Percentiles rank a stretch among this genome's conserved stretches.
These are phyloP conservation scores for Rotaria macrura DNA, from an alignment of 2,888 invertebrate genomes.

Conservation along the genomic window DNA sequence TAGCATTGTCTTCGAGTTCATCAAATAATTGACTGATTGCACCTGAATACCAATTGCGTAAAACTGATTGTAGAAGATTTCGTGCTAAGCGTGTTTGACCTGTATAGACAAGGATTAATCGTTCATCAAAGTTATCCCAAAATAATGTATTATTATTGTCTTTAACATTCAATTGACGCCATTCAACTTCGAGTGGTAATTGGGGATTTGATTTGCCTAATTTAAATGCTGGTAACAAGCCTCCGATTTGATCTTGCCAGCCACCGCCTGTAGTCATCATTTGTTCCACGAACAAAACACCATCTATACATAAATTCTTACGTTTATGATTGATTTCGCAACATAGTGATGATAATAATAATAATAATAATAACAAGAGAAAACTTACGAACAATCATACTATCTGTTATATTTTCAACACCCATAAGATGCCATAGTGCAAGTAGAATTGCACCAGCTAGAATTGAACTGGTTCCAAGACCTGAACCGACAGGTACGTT, in stretches of 20 bases:
- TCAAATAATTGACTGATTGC: conserved; percentile 10
- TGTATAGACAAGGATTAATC: conserved; percentile 53
- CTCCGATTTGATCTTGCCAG: conserved; percentile 34
- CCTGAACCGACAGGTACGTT: conserved; percentile 53
- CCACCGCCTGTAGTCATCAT: conserved; percentile 33
- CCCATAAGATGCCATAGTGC: conserved; percentile 50
- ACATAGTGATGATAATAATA: neutral
- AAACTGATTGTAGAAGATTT: conserved; percentile 52
- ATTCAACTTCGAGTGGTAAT: conserved; percentile 44
- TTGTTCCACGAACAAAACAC: conserved; percentile 30
- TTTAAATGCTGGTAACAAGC: conserved; percentile 48
- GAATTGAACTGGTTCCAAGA: conserved; percentile 54
- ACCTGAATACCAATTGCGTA: conserved; percentile 31
- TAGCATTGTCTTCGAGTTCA: conserved; percentile 25
- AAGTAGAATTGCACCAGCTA: conserved; percentile 53
- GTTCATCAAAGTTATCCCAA: conserved; percentile 43
- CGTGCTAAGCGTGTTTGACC: conserved; percentile 54
- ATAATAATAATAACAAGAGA: conserved; percentile 50
- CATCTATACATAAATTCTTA: neutral
- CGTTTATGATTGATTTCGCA: neutral
- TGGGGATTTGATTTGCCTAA: conserved; percentile 45
- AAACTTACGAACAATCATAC: conserved; percentile 34
- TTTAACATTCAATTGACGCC: conserved; percentile 16
- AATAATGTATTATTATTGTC: conserved; percentile 36
- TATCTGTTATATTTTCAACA: conserved; percentile 41